Evolutionary conservation across 2,797 vertebrate species (phyloP).

Genomic region (Otolemur crassicaudatus): DNA sequence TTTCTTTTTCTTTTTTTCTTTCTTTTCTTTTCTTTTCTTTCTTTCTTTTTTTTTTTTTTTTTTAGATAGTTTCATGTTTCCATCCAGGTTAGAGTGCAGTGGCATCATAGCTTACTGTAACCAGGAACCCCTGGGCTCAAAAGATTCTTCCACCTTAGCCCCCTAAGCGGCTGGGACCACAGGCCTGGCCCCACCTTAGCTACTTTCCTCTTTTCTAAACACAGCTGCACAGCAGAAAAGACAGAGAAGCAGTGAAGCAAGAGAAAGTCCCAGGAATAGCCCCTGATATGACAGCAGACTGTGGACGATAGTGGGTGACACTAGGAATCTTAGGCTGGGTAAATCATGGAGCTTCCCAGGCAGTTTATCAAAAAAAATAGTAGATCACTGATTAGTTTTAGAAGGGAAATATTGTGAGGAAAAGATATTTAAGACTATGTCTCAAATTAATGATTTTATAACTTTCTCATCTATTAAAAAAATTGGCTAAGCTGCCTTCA

Average conservation of each 20-base stretch:
- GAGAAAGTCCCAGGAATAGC: not conserved
- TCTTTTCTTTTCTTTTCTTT: not conserved
- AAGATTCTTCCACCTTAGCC: not conserved
- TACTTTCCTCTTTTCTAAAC: not conserved
- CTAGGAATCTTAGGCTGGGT: not conserved
- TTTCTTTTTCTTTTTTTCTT: too few species aligned
- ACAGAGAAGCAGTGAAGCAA: not conserved
- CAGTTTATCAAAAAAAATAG: not conserved
- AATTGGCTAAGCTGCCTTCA: not conserved
- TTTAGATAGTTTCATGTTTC: not conserved
- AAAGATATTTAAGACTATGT: not conserved
- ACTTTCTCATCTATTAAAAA: not conserved
- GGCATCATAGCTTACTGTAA: not conserved
- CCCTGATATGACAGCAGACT: not conserved
- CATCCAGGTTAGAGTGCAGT: not conserved
- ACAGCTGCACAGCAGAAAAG: too few species aligned
- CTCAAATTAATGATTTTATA: not conserved
- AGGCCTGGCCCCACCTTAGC: not conserved
- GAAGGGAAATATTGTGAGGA: not conserved
- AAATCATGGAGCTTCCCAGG: not conserved
- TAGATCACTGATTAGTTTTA: not conserved
- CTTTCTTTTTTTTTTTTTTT: not conserved
- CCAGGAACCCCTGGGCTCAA: not conserved
- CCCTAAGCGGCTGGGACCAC: not conserved
- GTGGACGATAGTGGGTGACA: not conserved